phyloP scores from a whole-genome alignment of 2,797 vertebrate species.

The Phoebastria nigripes region DNA sequence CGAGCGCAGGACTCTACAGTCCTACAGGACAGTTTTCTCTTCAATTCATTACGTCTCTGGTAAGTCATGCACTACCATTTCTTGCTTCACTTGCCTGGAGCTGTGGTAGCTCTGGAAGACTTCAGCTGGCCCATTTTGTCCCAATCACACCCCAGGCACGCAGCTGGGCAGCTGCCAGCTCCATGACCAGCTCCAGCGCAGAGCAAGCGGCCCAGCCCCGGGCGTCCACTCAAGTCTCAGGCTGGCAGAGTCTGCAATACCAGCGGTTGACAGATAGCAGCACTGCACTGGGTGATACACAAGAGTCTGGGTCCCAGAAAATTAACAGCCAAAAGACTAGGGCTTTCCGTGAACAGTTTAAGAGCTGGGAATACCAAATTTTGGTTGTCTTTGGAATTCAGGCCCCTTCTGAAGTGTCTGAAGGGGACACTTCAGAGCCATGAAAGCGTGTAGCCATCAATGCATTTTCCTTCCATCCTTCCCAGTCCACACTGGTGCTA shows the following conservation, averaged over 20 bases:
- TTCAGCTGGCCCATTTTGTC: fast-evolving
- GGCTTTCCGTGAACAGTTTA: not conserved
- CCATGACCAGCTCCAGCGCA: not conserved
- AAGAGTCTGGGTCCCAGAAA: not conserved
- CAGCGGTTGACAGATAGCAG: not conserved
- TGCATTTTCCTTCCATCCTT: not conserved
- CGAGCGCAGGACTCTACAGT: fast-evolving
- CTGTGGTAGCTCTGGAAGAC: not conserved
- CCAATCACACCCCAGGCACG: fast-evolving
- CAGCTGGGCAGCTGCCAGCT: not conserved
- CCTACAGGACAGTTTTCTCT: not conserved
- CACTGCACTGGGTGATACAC: not conserved
- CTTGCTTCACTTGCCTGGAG: not conserved
- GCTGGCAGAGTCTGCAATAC: not conserved
- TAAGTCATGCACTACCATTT: not conserved
- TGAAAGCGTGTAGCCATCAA: not conserved
- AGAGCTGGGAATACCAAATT: not conserved
- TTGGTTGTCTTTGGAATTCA: not conserved
- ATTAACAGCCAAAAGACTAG: not conserved
- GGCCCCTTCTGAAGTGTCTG: too few relatives aligned
- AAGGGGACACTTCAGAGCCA: not conserved
- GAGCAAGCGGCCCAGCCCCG: not conserved
- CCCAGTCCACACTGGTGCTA: not conserved
- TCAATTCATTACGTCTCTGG: not conserved
- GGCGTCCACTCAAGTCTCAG: fast-evolving